These are phyloP conservation scores for Meteorus cinctellus DNA, from an alignment of 2,888 invertebrate species.

Conservation along the genomic window DNA sequence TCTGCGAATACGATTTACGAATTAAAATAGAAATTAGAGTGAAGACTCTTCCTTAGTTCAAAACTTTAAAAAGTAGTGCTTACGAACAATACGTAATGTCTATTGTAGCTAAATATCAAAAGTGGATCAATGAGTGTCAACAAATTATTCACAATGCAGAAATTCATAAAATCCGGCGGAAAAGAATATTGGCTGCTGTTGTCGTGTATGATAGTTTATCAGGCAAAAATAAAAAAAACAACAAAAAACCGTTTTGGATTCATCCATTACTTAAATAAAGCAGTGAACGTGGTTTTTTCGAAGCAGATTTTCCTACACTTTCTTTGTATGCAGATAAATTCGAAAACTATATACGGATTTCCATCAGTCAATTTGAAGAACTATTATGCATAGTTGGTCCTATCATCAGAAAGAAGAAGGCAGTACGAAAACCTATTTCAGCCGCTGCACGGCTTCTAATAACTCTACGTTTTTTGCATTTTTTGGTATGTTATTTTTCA, in stretches of 20 bases:
- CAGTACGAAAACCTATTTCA: slow-evolving; percentile 23
- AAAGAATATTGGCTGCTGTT: slow-evolving; percentile 37
- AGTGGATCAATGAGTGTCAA: slow-evolving; percentile 36
- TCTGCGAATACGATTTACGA: too few species aligned
- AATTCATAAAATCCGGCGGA: slow-evolving; percentile 31
- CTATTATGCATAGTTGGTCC: slow-evolving; percentile 35
- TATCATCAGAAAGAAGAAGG: slow-evolving; percentile 23
- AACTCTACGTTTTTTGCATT: slow-evolving; percentile 23
- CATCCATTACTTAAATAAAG: slow-evolving; percentile 36
- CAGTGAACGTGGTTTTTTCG: slow-evolving; percentile 38
- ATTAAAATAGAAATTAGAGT: too few species aligned
- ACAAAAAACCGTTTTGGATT: slow-evolving; percentile 32
- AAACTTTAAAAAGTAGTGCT: too few species aligned
- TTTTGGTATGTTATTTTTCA: neutral
- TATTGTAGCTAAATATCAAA: slow-evolving; percentile 24
- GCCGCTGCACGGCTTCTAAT: slow-evolving; percentile 32
- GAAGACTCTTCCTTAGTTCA: too few species aligned
- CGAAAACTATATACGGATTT: slow-evolving; percentile 40
- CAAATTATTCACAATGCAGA: slow-evolving; percentile 30
- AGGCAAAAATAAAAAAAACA: slow-evolving; percentile 10
- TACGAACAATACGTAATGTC: neutral
- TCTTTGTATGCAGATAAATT: slow-evolving; percentile 32
- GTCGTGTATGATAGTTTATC: slow-evolving; percentile 30
- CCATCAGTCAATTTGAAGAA: slow-evolving; percentile 33
- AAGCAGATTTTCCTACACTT: slow-evolving; percentile 42